phyloP scores from a whole-genome alignment of 2,888 invertebrate genomes.

The Cephus pygmeus region DNA sequence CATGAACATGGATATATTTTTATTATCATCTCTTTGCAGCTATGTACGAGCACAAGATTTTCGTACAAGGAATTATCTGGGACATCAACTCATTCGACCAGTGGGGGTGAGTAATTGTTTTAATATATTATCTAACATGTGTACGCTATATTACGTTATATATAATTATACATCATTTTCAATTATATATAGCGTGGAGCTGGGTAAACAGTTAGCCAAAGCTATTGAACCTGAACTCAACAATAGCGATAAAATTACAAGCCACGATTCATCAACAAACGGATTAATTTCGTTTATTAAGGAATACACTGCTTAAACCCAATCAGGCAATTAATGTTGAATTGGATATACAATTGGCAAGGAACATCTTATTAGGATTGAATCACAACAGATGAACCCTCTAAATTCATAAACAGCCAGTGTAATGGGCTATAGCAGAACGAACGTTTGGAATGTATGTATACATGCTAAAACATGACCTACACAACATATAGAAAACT shows the following conservation, averaged over 20 bases:
- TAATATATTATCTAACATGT: constrained; percentile 3
- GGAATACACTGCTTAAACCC: constrained; percentile 66
- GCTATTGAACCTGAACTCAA: constrained; percentile 96
- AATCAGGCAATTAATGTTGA: constrained; percentile 87
- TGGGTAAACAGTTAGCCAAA: constrained; percentile 98
- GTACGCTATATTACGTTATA: background rate
- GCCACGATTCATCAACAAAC: constrained; percentile 96
- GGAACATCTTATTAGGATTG: constrained; percentile 92
- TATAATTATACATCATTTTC: background rate
- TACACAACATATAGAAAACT: background rate
- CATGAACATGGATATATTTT: background rate
- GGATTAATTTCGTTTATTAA: constrained; percentile 97
- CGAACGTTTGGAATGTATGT: background rate
- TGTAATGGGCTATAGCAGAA: background rate
- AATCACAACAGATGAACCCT: constrained; percentile 66
- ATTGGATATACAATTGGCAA: constrained; percentile 94
- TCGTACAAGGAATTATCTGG: constrained; percentile 98
- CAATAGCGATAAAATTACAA: constrained; percentile 73
- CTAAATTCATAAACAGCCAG: background rate
- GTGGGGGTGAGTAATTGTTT: constrained; percentile 82
- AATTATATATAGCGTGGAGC: constrained; percentile 79
- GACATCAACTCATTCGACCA: constrained; percentile 99
- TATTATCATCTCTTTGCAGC: constrained; percentile 70
- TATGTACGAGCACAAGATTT: constrained; percentile 99
- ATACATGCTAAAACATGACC: background rate